Base-by-base conservation (phyloP, 23 tunicate genomes). In the Diplosoma virens region DNA sequence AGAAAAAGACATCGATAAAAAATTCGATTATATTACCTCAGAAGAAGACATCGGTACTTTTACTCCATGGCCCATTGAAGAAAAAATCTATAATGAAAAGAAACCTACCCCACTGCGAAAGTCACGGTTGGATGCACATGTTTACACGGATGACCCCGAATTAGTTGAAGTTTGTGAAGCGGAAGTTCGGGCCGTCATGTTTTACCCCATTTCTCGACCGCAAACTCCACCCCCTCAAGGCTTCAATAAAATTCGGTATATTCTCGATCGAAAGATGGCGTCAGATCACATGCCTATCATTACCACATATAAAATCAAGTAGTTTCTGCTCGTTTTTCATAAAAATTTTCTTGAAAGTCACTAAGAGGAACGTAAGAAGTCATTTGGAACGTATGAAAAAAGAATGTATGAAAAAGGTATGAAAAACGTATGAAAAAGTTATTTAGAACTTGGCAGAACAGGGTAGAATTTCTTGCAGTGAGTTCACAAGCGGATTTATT, bases 41-140 rank as follows among this genome's bases (percentile, higher is more conserved):
- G 46, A 47, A 3, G 61, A 71, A 21, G 75, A 82, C 47, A 61
- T 82, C 33, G 87, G 87, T 11, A 82, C 87, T 0, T 82, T 82
- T 48, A 74, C 46, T 6, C 87, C 87, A 1, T 82, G 87, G 87
- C 87, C 87, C 18, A 72, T 22, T 1, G 87, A 82, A 9, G 31
- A 20, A 0, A n/a, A n/a, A n/a, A 35, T 82, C 14, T 74, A 82
- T 28, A 37, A 65, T 0, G 59, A 14, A 29, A 34, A 36, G 32
- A 33, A 74, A 2, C 22, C 32, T 1, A 32, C 32, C 7, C 87
- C 87, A 30, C 32, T 82, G 52, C 9, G 37, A 3, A 33, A 63
- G 28, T 82, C 87, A 1, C 59, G 64, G 0, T 53, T 82, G 34
- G 87, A 82, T 67, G 67, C 53, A 1, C 87, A 82, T 20, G 25